Evolutionary conservation across 2,888 invertebrate genomes (phyloP).

Genomic region (Sialis fuliginosa): DNA sequence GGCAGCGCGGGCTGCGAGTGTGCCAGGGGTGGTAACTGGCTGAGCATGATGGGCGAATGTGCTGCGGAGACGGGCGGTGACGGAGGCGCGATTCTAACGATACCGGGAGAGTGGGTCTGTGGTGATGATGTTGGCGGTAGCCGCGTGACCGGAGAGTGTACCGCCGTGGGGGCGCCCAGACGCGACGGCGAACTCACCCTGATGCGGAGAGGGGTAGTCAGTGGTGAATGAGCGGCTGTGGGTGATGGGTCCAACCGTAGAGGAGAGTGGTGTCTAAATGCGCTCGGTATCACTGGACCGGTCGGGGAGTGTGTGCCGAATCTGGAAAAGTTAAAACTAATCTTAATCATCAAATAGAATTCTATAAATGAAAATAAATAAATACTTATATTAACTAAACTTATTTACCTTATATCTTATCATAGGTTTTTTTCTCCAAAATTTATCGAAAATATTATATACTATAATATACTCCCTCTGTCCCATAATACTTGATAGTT

Average conservation of each 20-base stretch:
- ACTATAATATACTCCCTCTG: no score
- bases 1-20: constrained; percentile 11
- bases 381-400: no score
- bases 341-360: constrained; percentile 14
- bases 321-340: not conserved
- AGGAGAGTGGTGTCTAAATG: not conserved
- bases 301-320: constrained; percentile 17
- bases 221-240: constrained; percentile 8
- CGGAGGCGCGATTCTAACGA: constrained; percentile 24
- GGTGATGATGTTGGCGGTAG: constrained; percentile 14
- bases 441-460: no score
- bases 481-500: no score
- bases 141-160: constrained; percentile 16
- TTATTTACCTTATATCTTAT: no score
- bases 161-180: constrained; percentile 11
- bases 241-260: not conserved
- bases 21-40: constrained; percentile 12
- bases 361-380: no score
- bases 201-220: constrained; percentile 22
- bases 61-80: constrained; percentile 18
- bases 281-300: constrained; percentile 9
- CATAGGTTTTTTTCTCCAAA: no score
- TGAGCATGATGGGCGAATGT: not conserved
- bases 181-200: constrained; percentile 20
- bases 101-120: constrained; percentile 16